These are phyloP conservation scores for Lagorchestes hirsutus DNA, from an alignment of 2,797 vertebrate genomes.

Conservation along the genomic window DNA sequence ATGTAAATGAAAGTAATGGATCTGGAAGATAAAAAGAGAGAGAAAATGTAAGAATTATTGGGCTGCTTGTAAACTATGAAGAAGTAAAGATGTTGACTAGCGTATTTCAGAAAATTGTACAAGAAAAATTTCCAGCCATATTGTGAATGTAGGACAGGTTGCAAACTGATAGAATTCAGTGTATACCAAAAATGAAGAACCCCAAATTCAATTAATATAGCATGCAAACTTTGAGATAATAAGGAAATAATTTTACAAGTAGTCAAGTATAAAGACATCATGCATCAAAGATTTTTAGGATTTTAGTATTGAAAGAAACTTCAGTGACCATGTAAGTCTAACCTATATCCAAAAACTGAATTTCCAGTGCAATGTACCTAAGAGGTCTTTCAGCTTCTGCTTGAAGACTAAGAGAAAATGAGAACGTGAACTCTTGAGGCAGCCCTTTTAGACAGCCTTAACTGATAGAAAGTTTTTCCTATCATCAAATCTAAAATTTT, in stretches of 20 bases:
- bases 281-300: background rate
- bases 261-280: background rate
- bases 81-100: background rate
- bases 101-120: background rate
- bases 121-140: background rate
- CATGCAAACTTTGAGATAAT: background rate
- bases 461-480: too few relatives aligned
- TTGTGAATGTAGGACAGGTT: background rate
- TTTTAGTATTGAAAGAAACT: background rate
- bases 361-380: background rate
- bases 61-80: background rate
- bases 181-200: background rate
- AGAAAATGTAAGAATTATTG: background rate
- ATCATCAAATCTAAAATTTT: too few relatives aligned
- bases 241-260: background rate
- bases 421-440: too few relatives aligned
- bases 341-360: background rate
- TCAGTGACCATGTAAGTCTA: background rate
- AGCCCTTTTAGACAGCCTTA: too few relatives aligned
- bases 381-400: background rate
- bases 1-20: background rate
- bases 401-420: too few relatives aligned
- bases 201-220: background rate
- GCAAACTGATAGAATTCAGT: background rate
- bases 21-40: background rate